Percentiles rank a stretch among this genome's conserved stretches.
These are phyloP conservation scores for Asarcornis scutulata DNA, from an alignment of 2,113 vertebrate genomes.

Conservation along the genomic window DNA sequence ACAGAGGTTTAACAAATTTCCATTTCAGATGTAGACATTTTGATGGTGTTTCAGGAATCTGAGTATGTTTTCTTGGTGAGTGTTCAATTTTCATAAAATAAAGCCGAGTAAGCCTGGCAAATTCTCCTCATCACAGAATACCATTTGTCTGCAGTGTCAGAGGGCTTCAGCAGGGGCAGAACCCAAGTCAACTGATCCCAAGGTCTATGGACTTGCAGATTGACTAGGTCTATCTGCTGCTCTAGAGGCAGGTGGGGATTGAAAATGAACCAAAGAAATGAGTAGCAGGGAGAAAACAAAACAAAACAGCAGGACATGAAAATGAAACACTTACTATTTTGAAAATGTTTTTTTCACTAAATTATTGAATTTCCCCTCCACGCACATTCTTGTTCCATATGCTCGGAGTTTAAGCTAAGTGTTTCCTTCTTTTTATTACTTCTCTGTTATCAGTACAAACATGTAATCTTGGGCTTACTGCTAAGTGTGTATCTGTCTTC, in stretches of 20 bases:
- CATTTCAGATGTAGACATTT: not conserved
- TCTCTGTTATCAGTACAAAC: conserved; percentile 26
- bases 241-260: not conserved
- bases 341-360: conserved; percentile 28
- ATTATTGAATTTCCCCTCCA: conserved; percentile 36
- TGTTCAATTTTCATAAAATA: not conserved
- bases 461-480: not conserved
- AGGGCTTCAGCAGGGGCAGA: not conserved
- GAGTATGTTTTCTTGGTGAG: not conserved
- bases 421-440: conserved; percentile 37
- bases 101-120: not conserved
- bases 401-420: conserved; percentile 42
- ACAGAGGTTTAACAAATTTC: not conserved
- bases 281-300: not conserved
- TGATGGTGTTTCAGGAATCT: not conserved
- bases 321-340: conserved; percentile 2
- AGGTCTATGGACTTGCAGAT: not conserved
- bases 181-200: not conserved
- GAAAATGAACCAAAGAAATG: not conserved
- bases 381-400: not conserved
- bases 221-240: not conserved
- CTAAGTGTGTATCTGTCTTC: conserved; percentile 24
- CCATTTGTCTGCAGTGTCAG: not conserved
- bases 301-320: not conserved
- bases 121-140: not conserved